Conservation (phyloP, 1,140 invertebrate genomes). For the Formica exsecta region DNA sequence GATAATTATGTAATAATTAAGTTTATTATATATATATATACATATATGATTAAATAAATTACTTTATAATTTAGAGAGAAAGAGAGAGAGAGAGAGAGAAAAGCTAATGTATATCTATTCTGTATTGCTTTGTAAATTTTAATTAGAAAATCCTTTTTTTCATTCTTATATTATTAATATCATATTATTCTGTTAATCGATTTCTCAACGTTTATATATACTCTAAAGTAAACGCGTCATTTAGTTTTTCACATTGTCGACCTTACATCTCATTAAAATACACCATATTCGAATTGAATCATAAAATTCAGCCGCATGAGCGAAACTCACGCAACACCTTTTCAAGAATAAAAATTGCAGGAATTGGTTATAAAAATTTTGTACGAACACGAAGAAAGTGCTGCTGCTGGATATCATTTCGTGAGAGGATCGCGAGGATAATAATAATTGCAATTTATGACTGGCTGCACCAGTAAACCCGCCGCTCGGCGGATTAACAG, state of each 20-base stretch:
- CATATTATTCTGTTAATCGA: background rate
- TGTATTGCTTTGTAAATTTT: background rate
- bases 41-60: background rate
- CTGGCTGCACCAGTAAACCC: slow-evolving; percentile 62
- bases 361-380: slow-evolving; percentile 46
- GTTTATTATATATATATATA: background rate
- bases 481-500: slow-evolving; percentile 70
- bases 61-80: background rate
- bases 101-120: background rate
- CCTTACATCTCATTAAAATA: slow-evolving; percentile 1
- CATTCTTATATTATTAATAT: background rate
- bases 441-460: slow-evolving; percentile 72
- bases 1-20: background rate
- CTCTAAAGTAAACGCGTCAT: background rate
- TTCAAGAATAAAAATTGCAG: background rate
- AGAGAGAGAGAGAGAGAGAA: too few relatives aligned
- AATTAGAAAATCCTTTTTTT: background rate
- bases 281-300: slow-evolving; percentile 5
- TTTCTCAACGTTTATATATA: background rate
- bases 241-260: background rate
- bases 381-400: background rate
- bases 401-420: slow-evolving; percentile 14
- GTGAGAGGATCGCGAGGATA: slow-evolving; percentile 56
- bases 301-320: background rate
- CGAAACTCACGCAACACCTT: background rate